Conservation (phyloP, 2,888 invertebrate species). For the Oligia fasciuncula region DNA sequence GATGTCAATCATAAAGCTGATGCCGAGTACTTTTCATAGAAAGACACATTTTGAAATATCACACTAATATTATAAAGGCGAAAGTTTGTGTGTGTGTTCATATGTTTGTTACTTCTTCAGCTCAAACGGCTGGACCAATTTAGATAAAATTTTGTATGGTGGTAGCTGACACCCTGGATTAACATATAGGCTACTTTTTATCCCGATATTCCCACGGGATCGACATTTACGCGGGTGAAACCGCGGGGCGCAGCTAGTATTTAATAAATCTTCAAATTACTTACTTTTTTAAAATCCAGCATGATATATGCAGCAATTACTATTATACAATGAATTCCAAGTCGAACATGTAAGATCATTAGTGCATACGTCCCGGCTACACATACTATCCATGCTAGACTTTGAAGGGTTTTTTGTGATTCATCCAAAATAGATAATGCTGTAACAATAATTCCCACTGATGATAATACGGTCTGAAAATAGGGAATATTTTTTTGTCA, state of each 20-base stretch:
- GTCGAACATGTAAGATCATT: slow-evolving; percentile 67
- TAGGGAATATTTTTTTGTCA: slow-evolving; percentile 63
- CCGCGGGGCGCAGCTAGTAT: too few relatives aligned
- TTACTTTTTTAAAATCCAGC: slow-evolving; percentile 73
- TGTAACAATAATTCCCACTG: slow-evolving; percentile 82
- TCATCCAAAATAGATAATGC: slow-evolving; percentile 73
- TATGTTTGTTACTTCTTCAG: too few relatives aligned
- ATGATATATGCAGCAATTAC: slow-evolving; percentile 72
- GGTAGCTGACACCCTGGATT: too few relatives aligned
- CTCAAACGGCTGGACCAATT: too few relatives aligned
- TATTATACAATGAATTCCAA: slow-evolving; percentile 71
- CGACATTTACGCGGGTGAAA: too few relatives aligned
- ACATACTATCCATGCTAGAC: slow-evolving; percentile 64
- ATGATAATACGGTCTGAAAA: slow-evolving; percentile 84
- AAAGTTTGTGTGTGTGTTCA: too few relatives aligned
- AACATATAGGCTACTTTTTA: too few relatives aligned
- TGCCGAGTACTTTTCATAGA: neutral
- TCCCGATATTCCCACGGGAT: too few relatives aligned
- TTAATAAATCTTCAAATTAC: slow-evolving; percentile 53
- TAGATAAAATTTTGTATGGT: too few relatives aligned
- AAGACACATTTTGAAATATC: neutral
- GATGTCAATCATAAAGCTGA: neutral
- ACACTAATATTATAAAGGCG: too few relatives aligned
- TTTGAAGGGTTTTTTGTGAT: slow-evolving; percentile 65
- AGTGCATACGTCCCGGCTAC: slow-evolving; percentile 69